A percentile compares a stretch with the other conserved stretches of the same genome.
Conservation (phyloP, 1,140 invertebrate genomes). For the Nephotettix cincticeps region DNA sequence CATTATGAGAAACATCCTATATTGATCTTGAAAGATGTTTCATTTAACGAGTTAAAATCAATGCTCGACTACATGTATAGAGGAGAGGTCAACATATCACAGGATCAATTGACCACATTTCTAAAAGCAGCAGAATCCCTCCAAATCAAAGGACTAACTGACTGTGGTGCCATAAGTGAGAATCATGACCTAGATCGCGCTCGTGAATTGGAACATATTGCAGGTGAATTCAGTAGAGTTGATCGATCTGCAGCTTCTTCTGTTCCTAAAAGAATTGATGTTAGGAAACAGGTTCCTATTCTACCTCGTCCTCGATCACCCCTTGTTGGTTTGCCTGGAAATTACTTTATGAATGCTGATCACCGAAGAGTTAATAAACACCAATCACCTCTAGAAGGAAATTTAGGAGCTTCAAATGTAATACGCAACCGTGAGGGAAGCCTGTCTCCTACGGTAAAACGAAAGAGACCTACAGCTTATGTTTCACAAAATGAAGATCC, state of each 20-base stretch:
- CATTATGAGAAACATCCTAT: slow-evolving; percentile 90
- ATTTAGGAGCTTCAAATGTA: slow-evolving; percentile 1
- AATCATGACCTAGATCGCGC: slow-evolving; percentile 8
- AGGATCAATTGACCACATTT: slow-evolving; percentile 85
- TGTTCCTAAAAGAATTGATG: slow-evolving; percentile 1
- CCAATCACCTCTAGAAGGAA: background rate
- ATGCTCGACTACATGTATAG: slow-evolving; percentile 95
- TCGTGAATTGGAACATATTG: slow-evolving; percentile 1
- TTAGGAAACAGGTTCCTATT: background rate
- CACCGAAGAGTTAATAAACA: background rate
- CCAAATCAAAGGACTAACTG: slow-evolving; percentile 89
- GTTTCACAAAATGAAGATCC: slow-evolving; percentile 12
- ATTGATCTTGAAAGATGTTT: slow-evolving; percentile 88
- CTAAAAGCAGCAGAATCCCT: slow-evolving; percentile 87
- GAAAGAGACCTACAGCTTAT: slow-evolving; percentile 11
- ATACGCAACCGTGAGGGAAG: slow-evolving; percentile 21
- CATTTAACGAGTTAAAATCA: slow-evolving; percentile 85
- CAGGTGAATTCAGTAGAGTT: no score
- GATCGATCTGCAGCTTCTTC: background rate
- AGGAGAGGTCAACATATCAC: slow-evolving; percentile 91
- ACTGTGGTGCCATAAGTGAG: slow-evolving; percentile 49
- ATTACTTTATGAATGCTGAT: background rate
- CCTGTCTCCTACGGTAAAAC: slow-evolving; percentile 15
- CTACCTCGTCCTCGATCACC: background rate
- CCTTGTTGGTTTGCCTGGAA: background rate